These are phyloP conservation scores for Nibea albiflora DNA, from an alignment of 2,113 vertebrate species.

Conservation along the genomic window DNA sequence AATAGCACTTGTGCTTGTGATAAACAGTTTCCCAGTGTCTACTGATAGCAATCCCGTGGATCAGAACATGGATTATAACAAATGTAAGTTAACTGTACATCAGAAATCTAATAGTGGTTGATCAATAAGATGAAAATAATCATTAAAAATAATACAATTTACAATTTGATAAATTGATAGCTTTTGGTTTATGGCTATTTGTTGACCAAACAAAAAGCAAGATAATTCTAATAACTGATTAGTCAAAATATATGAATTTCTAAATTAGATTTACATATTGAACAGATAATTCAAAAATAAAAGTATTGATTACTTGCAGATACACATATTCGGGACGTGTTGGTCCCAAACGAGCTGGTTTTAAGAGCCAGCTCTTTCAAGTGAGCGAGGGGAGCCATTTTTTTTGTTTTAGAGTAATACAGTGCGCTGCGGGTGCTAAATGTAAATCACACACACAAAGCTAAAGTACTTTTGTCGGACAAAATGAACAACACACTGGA, in stretches of 20 bases:
- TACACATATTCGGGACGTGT: neutral
- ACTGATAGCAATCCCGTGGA: neutral
- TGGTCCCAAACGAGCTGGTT: too few relatives aligned
- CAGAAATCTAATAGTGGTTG: neutral
- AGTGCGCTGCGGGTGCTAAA: too few relatives aligned
- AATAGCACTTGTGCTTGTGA: slow-evolving; percentile 34
- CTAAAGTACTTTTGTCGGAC: neutral
- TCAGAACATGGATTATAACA: neutral
- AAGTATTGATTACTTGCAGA: neutral
- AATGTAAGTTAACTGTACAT: neutral
- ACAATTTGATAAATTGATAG: too few relatives aligned
- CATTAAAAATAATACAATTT: too few relatives aligned
- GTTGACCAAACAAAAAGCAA: neutral
- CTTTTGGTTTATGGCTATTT: neutral
- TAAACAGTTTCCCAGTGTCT: slow-evolving; percentile 40
- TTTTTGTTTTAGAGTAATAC: too few relatives aligned
- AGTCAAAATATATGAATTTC: neutral
- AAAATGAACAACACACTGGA: neutral
- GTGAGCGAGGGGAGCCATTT: too few relatives aligned
- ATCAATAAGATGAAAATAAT: neutral
- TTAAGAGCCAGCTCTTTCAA: too few relatives aligned
- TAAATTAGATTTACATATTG: too few relatives aligned
- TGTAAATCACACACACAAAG: neutral
- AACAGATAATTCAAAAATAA: neutral
- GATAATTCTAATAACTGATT: neutral